These are phyloP conservation scores for Zosterops japonicus DNA, from an alignment of 2,113 vertebrate genomes.

Conservation along the genomic window DNA sequence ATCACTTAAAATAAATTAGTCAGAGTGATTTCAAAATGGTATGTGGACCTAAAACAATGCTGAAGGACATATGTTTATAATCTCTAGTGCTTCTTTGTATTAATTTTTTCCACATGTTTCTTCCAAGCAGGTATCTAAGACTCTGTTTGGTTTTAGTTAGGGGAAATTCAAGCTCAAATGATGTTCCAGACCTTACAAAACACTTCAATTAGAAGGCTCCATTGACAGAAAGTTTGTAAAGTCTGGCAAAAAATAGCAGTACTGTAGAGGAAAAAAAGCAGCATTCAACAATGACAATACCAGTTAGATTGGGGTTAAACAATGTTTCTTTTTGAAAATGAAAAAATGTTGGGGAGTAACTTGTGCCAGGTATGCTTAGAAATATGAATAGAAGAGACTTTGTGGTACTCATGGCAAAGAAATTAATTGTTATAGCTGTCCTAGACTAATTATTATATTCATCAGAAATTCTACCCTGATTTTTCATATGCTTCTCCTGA, in stretches of 20 bases:
- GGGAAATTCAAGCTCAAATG: background rate
- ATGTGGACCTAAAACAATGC: background rate
- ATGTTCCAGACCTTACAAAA: background rate
- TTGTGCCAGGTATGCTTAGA: background rate
- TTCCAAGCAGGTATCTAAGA: background rate
- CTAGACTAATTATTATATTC: background rate
- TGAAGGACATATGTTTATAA: slow-evolving; percentile 35
- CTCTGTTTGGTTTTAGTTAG: background rate
- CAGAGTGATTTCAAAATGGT: background rate
- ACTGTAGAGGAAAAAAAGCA: background rate
- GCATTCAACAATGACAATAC: background rate
- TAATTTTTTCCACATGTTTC: background rate
- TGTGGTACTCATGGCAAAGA: background rate
- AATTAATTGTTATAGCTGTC: background rate
- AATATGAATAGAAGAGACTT: background rate
- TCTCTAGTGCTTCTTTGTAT: background rate
- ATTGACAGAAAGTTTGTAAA: background rate
- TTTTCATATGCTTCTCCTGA: background rate
- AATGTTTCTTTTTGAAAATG: background rate
- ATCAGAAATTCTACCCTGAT: background rate
- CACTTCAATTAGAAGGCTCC: background rate
- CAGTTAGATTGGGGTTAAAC: background rate
- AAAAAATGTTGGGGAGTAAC: background rate
- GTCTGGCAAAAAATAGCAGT: background rate
- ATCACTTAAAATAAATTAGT: background rate